Conservation (phyloP, 2,113 vertebrate genomes). For the Anseranas semipalmata region DNA sequence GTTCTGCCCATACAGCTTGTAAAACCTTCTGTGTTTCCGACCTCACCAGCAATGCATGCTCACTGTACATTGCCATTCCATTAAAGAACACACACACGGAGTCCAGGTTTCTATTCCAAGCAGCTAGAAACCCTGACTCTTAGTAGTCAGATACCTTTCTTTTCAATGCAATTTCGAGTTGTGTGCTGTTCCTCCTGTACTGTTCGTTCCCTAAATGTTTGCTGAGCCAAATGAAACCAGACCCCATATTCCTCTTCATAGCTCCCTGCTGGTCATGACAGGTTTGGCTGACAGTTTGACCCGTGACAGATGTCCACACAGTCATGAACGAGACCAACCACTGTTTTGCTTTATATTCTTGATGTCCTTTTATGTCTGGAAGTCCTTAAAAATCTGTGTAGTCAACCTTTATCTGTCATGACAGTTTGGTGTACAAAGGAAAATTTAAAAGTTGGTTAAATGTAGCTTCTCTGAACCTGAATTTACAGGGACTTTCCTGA, state of each 20-base stretch:
- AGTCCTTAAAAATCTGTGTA: neutral
- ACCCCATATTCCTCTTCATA: neutral
- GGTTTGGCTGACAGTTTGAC: conserved; percentile 37
- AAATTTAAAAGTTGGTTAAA: neutral
- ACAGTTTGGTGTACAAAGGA: neutral
- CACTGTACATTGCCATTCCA: neutral
- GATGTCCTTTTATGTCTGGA: neutral
- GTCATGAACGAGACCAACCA: conserved; percentile 25
- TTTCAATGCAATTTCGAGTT: neutral
- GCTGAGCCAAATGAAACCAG: neutral
- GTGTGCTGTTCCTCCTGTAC: neutral
- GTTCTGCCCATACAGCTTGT: neutral
- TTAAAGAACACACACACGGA: neutral
- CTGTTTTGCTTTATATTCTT: conserved; percentile 26
- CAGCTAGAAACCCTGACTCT: neutral
- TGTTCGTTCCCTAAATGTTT: conserved; percentile 7
- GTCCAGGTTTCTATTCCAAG: neutral
- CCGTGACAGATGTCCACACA: conserved; percentile 39
- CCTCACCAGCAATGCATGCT: neutral
- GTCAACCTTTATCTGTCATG: neutral
- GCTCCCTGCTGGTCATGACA: conserved; percentile 11
- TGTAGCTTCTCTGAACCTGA: neutral
- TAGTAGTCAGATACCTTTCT: neutral
- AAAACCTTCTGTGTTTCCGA: neutral
- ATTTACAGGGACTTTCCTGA: neutral